A percentile compares a stretch with the other conserved stretches of the same genome.
Conservation (phyloP, 1,140 invertebrate genomes). For the Conopomorpha cramerella region DNA sequence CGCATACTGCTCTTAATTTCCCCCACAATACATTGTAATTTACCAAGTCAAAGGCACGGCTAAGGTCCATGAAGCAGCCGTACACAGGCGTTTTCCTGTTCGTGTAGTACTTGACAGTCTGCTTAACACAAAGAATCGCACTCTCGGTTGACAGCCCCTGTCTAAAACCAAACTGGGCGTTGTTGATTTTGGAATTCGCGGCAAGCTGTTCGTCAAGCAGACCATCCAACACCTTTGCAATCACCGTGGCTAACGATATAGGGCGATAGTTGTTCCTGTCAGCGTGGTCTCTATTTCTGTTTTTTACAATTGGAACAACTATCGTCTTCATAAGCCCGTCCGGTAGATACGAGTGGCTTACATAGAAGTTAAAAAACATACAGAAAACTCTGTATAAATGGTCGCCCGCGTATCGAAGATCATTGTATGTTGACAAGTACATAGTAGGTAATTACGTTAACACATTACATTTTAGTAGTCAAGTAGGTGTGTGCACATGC, state of each 20-base stretch:
- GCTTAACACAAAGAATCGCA: background rate
- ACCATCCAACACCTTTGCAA: slow-evolving; percentile 1
- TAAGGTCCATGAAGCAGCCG: background rate
- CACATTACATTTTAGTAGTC: too few species aligned
- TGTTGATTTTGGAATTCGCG: background rate
- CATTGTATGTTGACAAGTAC: too few species aligned
- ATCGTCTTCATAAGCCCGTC: background rate
- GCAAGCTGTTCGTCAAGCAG: too few species aligned
- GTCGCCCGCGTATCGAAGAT: slow-evolving; percentile 2
- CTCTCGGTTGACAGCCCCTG: too few species aligned
- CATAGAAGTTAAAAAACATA: slow-evolving; percentile 4
- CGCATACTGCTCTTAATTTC: too few species aligned
- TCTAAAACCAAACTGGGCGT: too few species aligned
- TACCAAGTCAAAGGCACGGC: slow-evolving; percentile 1
- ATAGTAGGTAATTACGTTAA: too few species aligned
- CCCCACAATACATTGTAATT: background rate
- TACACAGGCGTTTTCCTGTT: too few species aligned
- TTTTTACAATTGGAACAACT: slow-evolving; percentile 3
- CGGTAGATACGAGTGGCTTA: slow-evolving; percentile 4
- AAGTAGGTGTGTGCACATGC: too few species aligned
- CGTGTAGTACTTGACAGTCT: too few species aligned
- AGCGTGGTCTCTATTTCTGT: background rate
- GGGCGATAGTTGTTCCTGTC: slow-evolving; percentile 3
- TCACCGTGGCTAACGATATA: slow-evolving; percentile 1
- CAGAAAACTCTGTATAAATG: background rate